These are phyloP conservation scores for Prolemur simus DNA, from an alignment of 2,113 vertebrate genomes.

Conservation along the genomic window DNA sequence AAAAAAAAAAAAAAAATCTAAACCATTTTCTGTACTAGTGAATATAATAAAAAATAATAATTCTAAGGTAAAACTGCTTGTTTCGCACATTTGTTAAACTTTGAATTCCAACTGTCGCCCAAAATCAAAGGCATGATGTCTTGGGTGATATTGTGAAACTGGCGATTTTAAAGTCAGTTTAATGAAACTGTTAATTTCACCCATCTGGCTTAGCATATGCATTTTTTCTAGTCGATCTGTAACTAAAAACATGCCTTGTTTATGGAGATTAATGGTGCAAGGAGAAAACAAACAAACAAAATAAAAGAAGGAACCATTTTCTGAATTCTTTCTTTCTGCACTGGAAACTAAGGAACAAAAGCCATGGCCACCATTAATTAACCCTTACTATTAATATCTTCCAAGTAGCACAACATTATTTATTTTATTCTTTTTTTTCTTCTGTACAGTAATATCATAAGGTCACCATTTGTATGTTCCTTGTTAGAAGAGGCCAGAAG, in stretches of 20 bases:
- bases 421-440: not conserved
- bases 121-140: not conserved
- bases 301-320: not conserved
- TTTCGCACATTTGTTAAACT: conserved; percentile 43
- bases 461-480: not conserved
- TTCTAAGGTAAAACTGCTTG: conserved; percentile 36
- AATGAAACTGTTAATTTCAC: conserved; percentile 75
- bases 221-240: conserved; percentile 64
- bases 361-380: rapidly evolving
- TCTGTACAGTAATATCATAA: not conserved
- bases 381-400: not conserved
- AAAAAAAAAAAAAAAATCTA: not conserved
- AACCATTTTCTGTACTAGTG: conserved; percentile 50
- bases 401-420: not conserved
- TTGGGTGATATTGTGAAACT: conserved; percentile 39
- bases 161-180: conserved; percentile 58
- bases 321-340: not conserved
- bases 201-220: conserved; percentile 76
- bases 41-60: conserved; percentile 37
- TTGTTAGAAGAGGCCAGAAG: not conserved
- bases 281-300: conserved; percentile 49
- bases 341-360: not conserved
- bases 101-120: conserved; percentile 17
- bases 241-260: conserved; percentile 72
- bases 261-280: conserved; percentile 60